Evolutionary conservation across 2,113 vertebrate species (phyloP).

Genomic region (Rhadina sibilatrix): DNA sequence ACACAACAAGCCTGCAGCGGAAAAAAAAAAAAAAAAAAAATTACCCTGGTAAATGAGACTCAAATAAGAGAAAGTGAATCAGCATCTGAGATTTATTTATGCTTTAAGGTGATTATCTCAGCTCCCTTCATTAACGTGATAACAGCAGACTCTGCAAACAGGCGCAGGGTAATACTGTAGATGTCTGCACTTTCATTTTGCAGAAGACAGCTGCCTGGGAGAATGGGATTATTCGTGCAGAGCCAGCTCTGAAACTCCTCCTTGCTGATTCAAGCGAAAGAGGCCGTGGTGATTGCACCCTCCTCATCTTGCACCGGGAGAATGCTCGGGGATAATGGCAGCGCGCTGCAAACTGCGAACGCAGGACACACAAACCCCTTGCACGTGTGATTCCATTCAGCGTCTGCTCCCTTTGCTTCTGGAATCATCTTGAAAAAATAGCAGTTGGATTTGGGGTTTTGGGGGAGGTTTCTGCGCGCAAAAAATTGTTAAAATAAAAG

Average conservation of each 20-base stretch:
- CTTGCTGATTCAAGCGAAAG: conserved; percentile 33
- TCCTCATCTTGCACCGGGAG: background rate
- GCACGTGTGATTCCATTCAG: background rate
- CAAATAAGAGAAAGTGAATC: conserved; percentile 46
- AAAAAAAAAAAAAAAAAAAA: background rate
- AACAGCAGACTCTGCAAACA: conserved; percentile 38
- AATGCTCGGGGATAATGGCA: background rate
- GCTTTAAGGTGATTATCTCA: conserved; percentile 58
- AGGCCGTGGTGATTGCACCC: background rate
- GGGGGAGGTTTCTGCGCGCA: no score
- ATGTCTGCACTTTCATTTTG: conserved; percentile 44
- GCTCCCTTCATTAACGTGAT: conserved; percentile 43
- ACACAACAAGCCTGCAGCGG: background rate
- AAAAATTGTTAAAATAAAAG: background rate
- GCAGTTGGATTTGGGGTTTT: background rate
- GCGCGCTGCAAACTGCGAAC: accelerated
- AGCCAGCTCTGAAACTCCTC: conserved; percentile 7
- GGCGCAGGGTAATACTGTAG: conserved; percentile 29
- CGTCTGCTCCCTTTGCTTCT: background rate
- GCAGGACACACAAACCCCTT: background rate
- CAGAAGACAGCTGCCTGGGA: conserved; percentile 46
- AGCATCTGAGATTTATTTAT: conserved; percentile 24
- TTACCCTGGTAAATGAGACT: background rate
- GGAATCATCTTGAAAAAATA: background rate
- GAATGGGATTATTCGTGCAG: conserved; percentile 2